Conservation (phyloP, 2,797 vertebrate genomes). For the Steatocranus sp. region DNA sequence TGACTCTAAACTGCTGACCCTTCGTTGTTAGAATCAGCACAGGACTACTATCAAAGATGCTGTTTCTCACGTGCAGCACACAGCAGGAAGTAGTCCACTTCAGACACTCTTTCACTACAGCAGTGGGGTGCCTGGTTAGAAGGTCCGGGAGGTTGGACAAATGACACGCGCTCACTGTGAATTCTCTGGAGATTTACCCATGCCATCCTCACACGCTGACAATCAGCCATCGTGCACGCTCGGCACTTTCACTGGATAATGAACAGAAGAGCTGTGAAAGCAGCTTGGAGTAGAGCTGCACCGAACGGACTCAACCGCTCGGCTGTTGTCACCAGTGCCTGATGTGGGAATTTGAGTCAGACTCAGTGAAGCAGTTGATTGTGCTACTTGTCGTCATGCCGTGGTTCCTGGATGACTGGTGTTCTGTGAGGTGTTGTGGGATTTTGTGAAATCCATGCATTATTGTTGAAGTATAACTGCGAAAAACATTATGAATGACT, state of each 20-base stretch:
- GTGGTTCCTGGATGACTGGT: not conserved
- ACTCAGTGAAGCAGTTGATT: not conserved
- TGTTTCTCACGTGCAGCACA: not conserved
- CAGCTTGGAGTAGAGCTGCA: not conserved
- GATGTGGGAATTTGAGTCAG: not conserved
- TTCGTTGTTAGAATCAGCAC: not conserved
- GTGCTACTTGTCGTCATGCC: not conserved
- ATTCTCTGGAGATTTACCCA: not conserved
- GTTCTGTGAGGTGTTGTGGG: not conserved
- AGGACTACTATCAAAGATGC: not conserved
- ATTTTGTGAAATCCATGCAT: not conserved
- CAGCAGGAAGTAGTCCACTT: not conserved
- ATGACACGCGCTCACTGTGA: not conserved
- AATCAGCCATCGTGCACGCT: not conserved
- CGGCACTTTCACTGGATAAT: not conserved
- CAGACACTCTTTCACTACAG: not conserved
- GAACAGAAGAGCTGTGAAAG: not conserved
- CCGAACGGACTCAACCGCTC: not conserved
- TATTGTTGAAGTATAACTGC: not conserved
- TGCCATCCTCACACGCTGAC: not conserved
- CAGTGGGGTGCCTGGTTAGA: not conserved
- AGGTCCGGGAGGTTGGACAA: not conserved
- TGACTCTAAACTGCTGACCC: not conserved
- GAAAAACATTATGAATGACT: not conserved
- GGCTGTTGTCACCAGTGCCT: not conserved